Evolutionary conservation across 1,140 invertebrate species (phyloP).

Genomic region (Orchestia grillus): DNA sequence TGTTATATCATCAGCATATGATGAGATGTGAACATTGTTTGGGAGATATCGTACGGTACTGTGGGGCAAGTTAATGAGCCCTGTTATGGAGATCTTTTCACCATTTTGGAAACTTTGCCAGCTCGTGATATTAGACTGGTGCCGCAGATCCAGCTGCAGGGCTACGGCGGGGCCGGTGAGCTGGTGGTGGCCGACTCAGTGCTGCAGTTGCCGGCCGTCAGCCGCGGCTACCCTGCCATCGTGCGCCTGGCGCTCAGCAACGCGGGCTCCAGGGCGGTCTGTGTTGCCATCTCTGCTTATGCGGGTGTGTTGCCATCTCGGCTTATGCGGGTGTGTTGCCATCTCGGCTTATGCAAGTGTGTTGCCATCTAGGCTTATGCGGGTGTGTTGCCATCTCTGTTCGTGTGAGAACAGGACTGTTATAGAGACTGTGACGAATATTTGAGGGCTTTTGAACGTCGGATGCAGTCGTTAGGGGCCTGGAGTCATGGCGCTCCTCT

Average conservation of each 20-base stretch:
- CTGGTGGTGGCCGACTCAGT: not conserved
- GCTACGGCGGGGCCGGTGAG: not conserved
- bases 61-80: no score
- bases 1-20: no score
- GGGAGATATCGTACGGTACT: no score
- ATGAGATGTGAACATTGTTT: no score
- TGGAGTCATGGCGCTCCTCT: no score
- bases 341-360: not conserved
- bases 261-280: not conserved
- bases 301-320: not conserved
- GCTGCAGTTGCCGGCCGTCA: conserved; percentile 11
- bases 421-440: no score
- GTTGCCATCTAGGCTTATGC: not conserved
- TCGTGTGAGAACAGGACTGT: not conserved
- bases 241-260: conserved; percentile 4
- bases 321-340: not conserved
- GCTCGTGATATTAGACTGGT: not conserved
- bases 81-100: no score
- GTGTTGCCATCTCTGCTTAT: conserved; percentile 23
- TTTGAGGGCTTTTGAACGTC: no score
- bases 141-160: conserved; percentile 30
- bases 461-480: no score
- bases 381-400: not conserved
- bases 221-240: not conserved
- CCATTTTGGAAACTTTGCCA: no score